Conservation (phyloP, 30 jellyfish, hydroid and myxozoan genomes). For the Rhopilema esculentum region DNA sequence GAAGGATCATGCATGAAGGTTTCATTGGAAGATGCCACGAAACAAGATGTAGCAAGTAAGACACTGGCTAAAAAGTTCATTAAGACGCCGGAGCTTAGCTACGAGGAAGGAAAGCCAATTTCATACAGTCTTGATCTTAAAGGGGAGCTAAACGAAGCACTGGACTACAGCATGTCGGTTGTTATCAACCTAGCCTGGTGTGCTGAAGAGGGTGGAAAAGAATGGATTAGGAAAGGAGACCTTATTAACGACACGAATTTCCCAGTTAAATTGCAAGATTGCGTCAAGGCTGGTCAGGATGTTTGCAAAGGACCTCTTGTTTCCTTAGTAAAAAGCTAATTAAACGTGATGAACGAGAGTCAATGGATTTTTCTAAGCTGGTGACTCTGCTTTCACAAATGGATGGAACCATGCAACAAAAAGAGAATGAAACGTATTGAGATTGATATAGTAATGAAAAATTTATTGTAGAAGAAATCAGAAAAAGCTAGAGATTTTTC, state of each 20-base stretch:
- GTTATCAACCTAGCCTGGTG: slow-evolving; percentile 42
- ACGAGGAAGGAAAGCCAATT: slow-evolving; percentile 24
- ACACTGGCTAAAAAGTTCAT: slow-evolving; percentile 12
- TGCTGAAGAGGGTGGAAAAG: slow-evolving; percentile 30
- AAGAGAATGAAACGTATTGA: too few relatives aligned
- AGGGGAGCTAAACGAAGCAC: slow-evolving; percentile 34
- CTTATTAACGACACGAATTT: not conserved
- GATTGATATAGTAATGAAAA: too few relatives aligned
- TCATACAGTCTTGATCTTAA: slow-evolving; percentile 17
- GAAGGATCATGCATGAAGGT: slow-evolving; percentile 43
- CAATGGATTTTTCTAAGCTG: not conserved
- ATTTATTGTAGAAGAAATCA: too few relatives aligned
- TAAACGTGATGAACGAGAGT: not conserved
- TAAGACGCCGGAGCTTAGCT: slow-evolving; percentile 10
- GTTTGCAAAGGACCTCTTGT: slow-evolving; percentile 40
- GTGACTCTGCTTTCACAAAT: not conserved
- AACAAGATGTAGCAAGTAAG: slow-evolving; percentile 27
- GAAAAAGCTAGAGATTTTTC: too few relatives aligned
- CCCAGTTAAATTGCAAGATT: slow-evolving; percentile 12
- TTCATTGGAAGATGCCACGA: slow-evolving; percentile 28
- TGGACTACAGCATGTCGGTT: slow-evolving; percentile 13
- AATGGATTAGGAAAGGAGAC: slow-evolving; percentile 46
- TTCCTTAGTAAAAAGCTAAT: not conserved
- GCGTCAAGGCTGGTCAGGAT: slow-evolving; percentile 29
- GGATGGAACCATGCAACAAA: too few relatives aligned